A percentile compares a stretch with the other conserved stretches of the same genome.
Evolutionary conservation across 2,113 vertebrate species (phyloP).

Genomic region (Plotosus lineatus): DNA sequence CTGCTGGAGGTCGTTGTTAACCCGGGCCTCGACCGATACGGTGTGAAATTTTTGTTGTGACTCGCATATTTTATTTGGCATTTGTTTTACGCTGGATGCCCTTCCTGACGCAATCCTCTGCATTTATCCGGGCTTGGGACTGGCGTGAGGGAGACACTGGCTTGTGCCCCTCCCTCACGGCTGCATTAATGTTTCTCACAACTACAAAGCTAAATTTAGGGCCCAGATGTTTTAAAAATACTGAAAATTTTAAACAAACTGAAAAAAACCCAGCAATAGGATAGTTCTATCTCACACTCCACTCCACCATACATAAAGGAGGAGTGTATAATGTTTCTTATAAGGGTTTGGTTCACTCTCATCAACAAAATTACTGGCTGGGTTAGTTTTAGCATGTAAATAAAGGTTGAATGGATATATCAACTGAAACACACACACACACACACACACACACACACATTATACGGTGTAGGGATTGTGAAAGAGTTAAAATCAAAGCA

Average conservation of each 20-base stretch:
- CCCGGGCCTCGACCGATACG: too few species aligned
- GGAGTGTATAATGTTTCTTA: background rate
- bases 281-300: background rate
- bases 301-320: background rate
- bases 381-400: background rate
- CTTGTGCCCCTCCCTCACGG: too few species aligned
- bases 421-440: background rate
- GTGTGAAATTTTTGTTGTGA: too few species aligned
- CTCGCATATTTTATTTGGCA: too few species aligned
- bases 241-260: background rate
- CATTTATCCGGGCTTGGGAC: too few species aligned
- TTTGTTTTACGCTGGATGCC: too few species aligned
- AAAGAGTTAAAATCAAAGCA: background rate
- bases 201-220: background rate
- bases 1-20: too few species aligned
- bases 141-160: too few species aligned
- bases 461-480: background rate
- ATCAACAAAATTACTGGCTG: background rate
- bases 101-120: too few species aligned
- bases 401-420: background rate
- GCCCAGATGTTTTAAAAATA: background rate
- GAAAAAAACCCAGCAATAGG: background rate
- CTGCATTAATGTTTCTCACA: background rate
- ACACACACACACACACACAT: too few species aligned
- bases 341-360: background rate